Evolutionary conservation across 64 coral and sea anemone species (phyloP).

Genomic region (Montipora efflorescens): DNA sequence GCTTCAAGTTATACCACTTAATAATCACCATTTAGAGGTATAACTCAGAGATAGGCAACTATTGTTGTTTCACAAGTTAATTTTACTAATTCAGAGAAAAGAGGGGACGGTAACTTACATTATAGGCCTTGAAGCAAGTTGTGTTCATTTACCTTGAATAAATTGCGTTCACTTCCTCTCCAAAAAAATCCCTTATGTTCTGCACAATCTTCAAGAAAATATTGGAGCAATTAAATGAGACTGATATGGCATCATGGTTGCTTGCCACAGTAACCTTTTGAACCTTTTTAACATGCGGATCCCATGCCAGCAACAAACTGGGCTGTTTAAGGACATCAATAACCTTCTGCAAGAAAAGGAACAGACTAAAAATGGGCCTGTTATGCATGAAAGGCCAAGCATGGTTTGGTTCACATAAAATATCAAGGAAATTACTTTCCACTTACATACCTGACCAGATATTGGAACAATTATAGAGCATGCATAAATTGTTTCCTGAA

Average conservation of each 20-base stretch:
- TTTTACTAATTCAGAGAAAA: no score
- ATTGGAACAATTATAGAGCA: constrained; percentile 61
- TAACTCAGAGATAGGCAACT: no score
- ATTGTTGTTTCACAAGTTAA: no score
- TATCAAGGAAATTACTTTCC: background rate
- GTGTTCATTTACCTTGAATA: constrained; percentile 54
- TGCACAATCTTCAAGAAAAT: background rate
- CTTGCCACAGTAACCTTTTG: constrained; percentile 23
- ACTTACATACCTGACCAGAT: constrained; percentile 10
- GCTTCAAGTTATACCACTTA: no score
- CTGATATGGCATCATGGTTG: constrained; percentile 59
- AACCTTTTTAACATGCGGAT: constrained; percentile 45
- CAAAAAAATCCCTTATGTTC: constrained; percentile 20
- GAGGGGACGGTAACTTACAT: no score
- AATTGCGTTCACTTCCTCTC: constrained; percentile 38
- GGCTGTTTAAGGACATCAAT: constrained; percentile 24
- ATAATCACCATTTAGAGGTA: no score
- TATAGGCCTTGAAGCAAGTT: no score
- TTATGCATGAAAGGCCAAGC: background rate
- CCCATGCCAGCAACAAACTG: constrained; percentile 43
- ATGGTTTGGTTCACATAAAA: no score
- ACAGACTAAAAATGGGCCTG: background rate
- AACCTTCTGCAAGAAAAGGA: background rate
- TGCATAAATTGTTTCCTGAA: constrained; percentile 52
- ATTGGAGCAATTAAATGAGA: constrained; percentile 16